Evolutionary conservation across 1,140 invertebrate species (phyloP), one percentile per base, ranked within the genome.

Genomic region (Lordiphosa stackelbergi): DNA sequence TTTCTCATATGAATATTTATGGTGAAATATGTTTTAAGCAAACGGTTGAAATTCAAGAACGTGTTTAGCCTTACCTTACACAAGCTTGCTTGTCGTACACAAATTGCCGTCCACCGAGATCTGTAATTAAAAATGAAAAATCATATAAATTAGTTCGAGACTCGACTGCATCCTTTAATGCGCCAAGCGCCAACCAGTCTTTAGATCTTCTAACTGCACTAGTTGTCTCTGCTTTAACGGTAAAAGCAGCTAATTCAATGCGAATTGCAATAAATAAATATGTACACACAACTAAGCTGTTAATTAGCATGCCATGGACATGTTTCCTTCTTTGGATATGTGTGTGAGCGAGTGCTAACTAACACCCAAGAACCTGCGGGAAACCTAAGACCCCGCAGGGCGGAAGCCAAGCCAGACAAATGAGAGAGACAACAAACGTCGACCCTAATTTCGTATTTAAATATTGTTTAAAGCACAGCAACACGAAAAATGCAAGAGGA

Each of bases 381-480:
- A 70, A 66, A 66, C 66, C 66, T 66, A 66, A 70, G 61, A 62
- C 57, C 56, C 57, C 56, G 38, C 13, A 31, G 13, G 51, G 55
- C 65, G 65, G 65, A 71, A 71, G 69, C 65, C 59, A 55, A 54
- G 46, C 16, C 31, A 8, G 37, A 13, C 48, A 61, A 38, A 66
- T 45, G 42, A 24, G 13, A 41, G 55, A 51, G 55, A 47, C 51
- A 55, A 52, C 60, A 53, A 60, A 37, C 16, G 55, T 65, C 66
- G 69, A 69, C 69, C 66, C 69, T 72, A 72, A 69, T 72, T 72
- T 72, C 66, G 65, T 65, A 59, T 72, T 69, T 72, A 69, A 72
- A 72, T 65, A 69, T 72, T 65, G 52, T 69, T 41, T n/a, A 49
- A 47, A 54, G 68, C 36, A 41, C 51, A 49, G 51, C 68, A 41